Evolutionary conservation across 2,888 invertebrate genomes (phyloP).

Genomic region (Sarcophaga caerulescens): DNA sequence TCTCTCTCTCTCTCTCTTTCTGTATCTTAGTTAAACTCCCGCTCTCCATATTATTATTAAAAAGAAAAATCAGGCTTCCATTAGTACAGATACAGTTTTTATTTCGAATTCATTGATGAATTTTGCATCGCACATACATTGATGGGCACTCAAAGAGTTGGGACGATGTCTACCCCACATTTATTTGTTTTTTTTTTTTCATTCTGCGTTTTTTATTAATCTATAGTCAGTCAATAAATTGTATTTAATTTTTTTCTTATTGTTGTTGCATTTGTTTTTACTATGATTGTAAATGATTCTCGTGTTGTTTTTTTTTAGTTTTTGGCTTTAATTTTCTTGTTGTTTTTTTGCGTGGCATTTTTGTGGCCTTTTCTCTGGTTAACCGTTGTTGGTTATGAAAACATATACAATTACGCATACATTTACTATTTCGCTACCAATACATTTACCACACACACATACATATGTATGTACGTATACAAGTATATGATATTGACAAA

Average conservation of each 20-base stretch:
- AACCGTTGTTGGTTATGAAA: conserved; percentile 78
- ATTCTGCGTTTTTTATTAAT: not conserved
- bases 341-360: conserved; percentile 77
- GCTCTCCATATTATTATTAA: no score
- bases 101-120: conserved; percentile 27
- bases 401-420: conserved; percentile 62
- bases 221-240: no score
- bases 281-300: not conserved
- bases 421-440: not conserved
- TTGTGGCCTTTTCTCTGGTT: conserved; percentile 80
- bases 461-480: not conserved
- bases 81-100: not conserved
- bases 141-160: no score
- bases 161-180: not conserved
- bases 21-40: no score
- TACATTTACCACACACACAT: conserved; percentile 8
- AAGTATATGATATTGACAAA: conserved; percentile 40
- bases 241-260: no score
- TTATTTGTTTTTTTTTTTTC: not conserved
- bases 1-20: no score
- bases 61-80: not conserved
- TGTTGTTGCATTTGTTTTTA: not conserved
- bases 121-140: not conserved
- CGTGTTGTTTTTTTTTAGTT: conserved; percentile 39
- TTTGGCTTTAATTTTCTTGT: conserved; percentile 2